Evolutionary conservation across 1,140 invertebrate genomes (phyloP), one percentile per base, ranked within the genome.

Genomic region (Caerostris extrusa): DNA sequence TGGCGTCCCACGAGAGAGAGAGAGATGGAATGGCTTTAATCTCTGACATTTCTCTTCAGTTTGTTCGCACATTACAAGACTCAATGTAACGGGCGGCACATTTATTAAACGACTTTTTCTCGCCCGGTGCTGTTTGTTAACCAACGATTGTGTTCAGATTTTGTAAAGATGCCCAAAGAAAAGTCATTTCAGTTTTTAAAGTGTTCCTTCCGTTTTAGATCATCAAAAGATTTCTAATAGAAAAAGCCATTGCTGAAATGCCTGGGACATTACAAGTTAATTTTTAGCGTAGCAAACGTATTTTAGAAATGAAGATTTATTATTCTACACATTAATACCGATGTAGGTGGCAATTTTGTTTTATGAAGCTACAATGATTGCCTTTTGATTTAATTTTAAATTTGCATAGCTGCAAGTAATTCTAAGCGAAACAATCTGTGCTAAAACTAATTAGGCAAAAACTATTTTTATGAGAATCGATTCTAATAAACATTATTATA

Each of bases 11-110:
- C 34, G 34, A 34, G 34, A 2, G 4, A 34, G 34, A 2, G 4
- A 3, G 19, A 85, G 85, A 87, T 61, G 7, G 12, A 64, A 53
- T 53, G 34, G 58, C 58, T 50, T 87, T 14, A 64, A 87, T 87
- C 10, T 7, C 85, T 87, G 58, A 64, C 85, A 87, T 60, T 87
- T 87, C 58, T 64, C 85, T 64, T 87, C 14, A 64, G 85, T 87
- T 87, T 64, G 85, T 87, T 87, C 10, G 19, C 85, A 87, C 85
- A 87, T 87, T 87, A 87, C 58, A 87, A 64, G 60, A 3, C 60
- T 57, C 34, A 87, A 87, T 50, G 34, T 57, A 87, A 64, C 34
- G 58, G 56, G n/a, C 34, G 58, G 4, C 57, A 53, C 85, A 87
- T 87, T 87, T 64, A 87, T 64, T 87, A 53, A 87, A 87, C 56